Percentiles rank a stretch among this genome's conserved stretches.
phyloP scores from a whole-genome alignment of 37 sponge, comb jelly and placozoan species.

The Halichondria panicea region DNA sequence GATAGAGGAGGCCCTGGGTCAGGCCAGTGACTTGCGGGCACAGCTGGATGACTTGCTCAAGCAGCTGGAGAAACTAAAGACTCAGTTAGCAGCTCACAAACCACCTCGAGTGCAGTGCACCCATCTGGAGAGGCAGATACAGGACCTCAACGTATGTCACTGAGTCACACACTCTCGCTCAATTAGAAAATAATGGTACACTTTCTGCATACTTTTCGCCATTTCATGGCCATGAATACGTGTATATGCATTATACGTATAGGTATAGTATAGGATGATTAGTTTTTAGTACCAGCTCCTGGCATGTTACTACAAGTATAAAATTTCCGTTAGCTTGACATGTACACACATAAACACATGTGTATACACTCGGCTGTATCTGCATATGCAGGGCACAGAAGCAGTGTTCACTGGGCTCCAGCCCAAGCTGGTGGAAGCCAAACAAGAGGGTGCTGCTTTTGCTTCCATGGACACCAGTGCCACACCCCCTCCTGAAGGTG shows the following conservation, averaged over 20 bases:
- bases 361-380: too few species aligned
- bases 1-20: conserved; percentile 17
- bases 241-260: too few species aligned
- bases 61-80: conserved; percentile 29
- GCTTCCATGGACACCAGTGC: not conserved
- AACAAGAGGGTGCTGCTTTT: conserved; percentile 16
- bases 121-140: conserved; percentile 46
- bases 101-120: conserved; percentile 41
- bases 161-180: not conserved
- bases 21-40: conserved; percentile 6
- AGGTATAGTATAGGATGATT: too few species aligned
- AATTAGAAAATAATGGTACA: too few species aligned
- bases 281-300: too few species aligned
- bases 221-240: too few species aligned
- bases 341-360: too few species aligned
- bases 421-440: conserved; percentile 7
- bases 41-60: conserved; percentile 33
- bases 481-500: too few species aligned
- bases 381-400: too few species aligned
- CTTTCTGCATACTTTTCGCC: too few species aligned
- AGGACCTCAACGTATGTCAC: conserved; percentile 40
- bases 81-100: conserved; percentile 35
- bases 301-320: too few species aligned
- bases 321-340: too few species aligned
- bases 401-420: conserved; percentile 21